phyloP scores from a whole-genome alignment of 2,797 vertebrate species.

The Apogon hyalosoma region DNA sequence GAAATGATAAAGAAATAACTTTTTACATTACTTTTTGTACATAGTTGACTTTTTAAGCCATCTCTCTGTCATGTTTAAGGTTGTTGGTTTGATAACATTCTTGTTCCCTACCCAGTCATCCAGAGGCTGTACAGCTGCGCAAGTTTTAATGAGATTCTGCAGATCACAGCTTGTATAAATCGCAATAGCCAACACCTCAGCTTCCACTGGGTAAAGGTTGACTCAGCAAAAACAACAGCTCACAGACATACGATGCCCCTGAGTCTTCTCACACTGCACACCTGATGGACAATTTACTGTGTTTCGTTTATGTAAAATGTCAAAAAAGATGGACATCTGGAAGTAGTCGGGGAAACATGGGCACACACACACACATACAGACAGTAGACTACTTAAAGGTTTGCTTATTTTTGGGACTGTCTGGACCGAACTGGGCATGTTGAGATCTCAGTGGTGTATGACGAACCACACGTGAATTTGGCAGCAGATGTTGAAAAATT shows the following conservation, averaged over 20 bases:
- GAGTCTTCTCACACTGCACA: constrained; percentile 26
- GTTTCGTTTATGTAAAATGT: constrained; percentile 44
- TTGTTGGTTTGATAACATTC: constrained; percentile 4
- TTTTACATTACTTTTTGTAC: neutral
- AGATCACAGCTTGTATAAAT: constrained; percentile 27
- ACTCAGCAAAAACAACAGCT: constrained; percentile 44
- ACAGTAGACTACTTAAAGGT: constrained; percentile 37
- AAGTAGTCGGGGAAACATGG: constrained; percentile 54
- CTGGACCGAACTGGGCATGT: constrained; percentile 45
- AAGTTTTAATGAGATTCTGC: constrained; percentile 30
- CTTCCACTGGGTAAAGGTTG: constrained; percentile 4
- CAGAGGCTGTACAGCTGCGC: constrained; percentile 27
- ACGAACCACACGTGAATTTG: constrained; percentile 39
- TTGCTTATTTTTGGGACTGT: constrained; percentile 70
- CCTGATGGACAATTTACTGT: constrained; percentile 44
- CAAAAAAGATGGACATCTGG: constrained; percentile 68
- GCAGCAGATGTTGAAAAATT: constrained; percentile 57
- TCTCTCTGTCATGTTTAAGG: neutral
- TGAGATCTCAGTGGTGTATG: constrained; percentile 54
- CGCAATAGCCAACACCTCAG: constrained; percentile 14
- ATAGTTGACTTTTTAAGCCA: neutral
- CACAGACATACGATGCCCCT: constrained; percentile 25
- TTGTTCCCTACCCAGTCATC: constrained; percentile 15
- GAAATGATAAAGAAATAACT: too few relatives aligned
- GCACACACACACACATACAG: constrained; percentile 20